A percentile compares a stretch with the other conserved stretches of the same genome.
Evolutionary conservation across 2,888 invertebrate genomes (phyloP).

Genomic region (Melanostoma scalare): DNA sequence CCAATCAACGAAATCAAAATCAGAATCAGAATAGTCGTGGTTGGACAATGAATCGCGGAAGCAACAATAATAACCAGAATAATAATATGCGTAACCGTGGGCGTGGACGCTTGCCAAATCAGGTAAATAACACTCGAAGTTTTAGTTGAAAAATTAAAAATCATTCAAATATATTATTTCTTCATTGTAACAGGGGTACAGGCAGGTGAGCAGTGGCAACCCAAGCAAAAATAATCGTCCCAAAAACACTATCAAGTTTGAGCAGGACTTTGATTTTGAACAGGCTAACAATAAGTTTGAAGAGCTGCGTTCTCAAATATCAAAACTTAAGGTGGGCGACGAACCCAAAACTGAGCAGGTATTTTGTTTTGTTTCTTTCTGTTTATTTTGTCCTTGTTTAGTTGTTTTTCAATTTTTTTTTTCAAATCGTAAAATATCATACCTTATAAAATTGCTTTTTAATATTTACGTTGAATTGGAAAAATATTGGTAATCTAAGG

Average conservation of each 20-base stretch:
- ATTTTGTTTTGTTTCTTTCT: conserved; percentile 74
- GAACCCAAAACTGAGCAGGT: conserved; percentile 83
- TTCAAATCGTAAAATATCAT: background rate
- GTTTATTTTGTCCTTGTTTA: conserved; percentile 40
- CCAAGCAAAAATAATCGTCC: conserved; percentile 83
- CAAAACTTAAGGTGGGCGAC: conserved; percentile 90
- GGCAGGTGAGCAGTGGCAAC: conserved; percentile 81
- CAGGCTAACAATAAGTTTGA: conserved; percentile 99
- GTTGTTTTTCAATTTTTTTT: conserved; percentile 1
- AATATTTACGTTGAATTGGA: too few species aligned
- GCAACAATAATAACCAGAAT: conserved; percentile 75
- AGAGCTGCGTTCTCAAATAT: conserved; percentile 92
- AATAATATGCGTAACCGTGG: conserved; percentile 81
- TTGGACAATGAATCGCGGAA: conserved; percentile 81
- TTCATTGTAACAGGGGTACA: conserved; percentile 77
- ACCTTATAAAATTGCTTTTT: background rate
- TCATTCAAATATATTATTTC: background rate
- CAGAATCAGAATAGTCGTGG: conserved; percentile 79
- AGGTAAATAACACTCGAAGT: conserved; percentile 74
- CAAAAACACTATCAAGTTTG: conserved; percentile 85
- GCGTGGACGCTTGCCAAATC: conserved; percentile 81
- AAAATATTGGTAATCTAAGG: too few species aligned
- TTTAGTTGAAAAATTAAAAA: background rate
- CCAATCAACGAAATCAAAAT: conserved; percentile 79
- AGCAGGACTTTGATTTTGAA: conserved; percentile 99